Percentiles rank a stretch among this genome's conserved stretches.
Evolutionary conservation across 37 sponge, comb jelly and placozoan species (phyloP).

Genomic region (Haliclona indistincta): DNA sequence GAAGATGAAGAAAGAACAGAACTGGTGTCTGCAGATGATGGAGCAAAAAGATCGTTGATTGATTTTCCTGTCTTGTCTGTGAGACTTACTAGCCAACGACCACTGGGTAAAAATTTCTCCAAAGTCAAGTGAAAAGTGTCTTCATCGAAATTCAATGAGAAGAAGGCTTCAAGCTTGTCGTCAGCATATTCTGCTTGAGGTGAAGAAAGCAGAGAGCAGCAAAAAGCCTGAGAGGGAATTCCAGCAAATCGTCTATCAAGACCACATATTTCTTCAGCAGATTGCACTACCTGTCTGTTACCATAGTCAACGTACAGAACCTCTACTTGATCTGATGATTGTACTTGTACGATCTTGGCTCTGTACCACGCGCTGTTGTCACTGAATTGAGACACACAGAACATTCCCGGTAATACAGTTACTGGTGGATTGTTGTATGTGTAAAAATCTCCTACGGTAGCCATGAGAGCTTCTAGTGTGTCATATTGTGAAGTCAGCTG

Average conservation of each 20-base stretch:
- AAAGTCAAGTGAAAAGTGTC: constrained; percentile 2
- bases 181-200: not conserved
- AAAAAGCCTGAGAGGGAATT: constrained; percentile 47
- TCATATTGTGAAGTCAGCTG: constrained; percentile 25
- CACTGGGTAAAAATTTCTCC: not conserved
- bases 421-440: not conserved
- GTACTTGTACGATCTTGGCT: constrained; percentile 42
- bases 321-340: not conserved
- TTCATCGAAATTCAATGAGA: constrained; percentile 43
- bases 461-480: constrained; percentile 61
- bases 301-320: constrained; percentile 65
- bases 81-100: not conserved
- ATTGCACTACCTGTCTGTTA: constrained; percentile 1
- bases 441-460: constrained; percentile 41
- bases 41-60: not conserved
- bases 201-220: constrained; percentile 32
- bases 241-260: constrained; percentile 14
- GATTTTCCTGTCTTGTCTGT: not conserved
- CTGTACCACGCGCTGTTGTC: constrained; percentile 72
- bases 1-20: not conserved
- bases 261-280: constrained; percentile 9
- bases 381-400: constrained; percentile 60
- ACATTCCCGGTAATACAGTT: constrained; percentile 23
- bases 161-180: constrained; percentile 22
- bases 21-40: not conserved